These are phyloP conservation scores for Lypha dubia DNA, from an alignment of 2,888 invertebrate species.

Conservation along the genomic window DNA sequence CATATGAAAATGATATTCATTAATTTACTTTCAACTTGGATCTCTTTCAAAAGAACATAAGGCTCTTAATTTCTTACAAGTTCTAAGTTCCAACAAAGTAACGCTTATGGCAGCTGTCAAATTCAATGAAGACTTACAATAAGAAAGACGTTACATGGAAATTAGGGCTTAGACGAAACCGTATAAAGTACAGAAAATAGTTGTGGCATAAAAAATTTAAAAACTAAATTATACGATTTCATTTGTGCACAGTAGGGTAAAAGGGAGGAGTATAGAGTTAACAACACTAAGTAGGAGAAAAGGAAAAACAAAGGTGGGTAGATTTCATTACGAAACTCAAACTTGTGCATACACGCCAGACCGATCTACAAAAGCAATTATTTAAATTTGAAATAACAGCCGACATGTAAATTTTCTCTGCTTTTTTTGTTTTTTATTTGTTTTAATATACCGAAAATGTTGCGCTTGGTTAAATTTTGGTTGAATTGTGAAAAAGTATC, in stretches of 20 bases:
- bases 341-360: neutral
- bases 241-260: conserved; percentile 48
- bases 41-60: conserved; percentile 52
- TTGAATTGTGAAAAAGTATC: conserved; percentile 50
- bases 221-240: conserved; percentile 34
- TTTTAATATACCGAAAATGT: conserved; percentile 61
- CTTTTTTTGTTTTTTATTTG: conserved; percentile 48
- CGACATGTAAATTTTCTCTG: conserved; percentile 61
- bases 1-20: neutral
- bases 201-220: neutral
- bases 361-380: conserved; percentile 62
- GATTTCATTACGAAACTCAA: neutral
- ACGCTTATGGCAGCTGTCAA: conserved; percentile 66
- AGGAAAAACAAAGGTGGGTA: conserved; percentile 3
- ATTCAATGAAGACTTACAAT: conserved; percentile 56
- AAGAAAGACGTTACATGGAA: conserved; percentile 56
- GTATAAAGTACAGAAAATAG: conserved; percentile 43
- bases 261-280: conserved; percentile 22
- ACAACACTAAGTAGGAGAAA: conserved; percentile 1
- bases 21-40: conserved; percentile 33
- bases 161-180: conserved; percentile 63
- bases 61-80: conserved; percentile 20
- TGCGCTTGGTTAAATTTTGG: conserved; percentile 65
- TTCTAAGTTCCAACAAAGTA: conserved; percentile 47
- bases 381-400: too few relatives aligned